phyloP scores from a whole-genome alignment of 2,888 invertebrate species.

The Stenotaenia linearis region DNA sequence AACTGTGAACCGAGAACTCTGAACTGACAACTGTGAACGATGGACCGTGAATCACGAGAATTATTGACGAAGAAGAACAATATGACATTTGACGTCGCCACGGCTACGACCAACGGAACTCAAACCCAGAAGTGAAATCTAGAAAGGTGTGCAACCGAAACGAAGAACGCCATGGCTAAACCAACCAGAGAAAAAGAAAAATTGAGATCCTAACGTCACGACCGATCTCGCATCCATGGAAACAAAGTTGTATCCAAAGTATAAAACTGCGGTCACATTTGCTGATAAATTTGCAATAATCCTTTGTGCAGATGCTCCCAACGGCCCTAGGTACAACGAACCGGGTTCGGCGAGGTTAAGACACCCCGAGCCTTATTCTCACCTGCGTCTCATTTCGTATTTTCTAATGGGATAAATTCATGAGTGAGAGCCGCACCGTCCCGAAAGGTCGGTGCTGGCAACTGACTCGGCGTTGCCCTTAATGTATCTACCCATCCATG shows the following conservation, averaged over 20 bases:
- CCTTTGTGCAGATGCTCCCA: background rate
- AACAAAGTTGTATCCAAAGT: background rate
- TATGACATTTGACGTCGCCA: too few relatives aligned
- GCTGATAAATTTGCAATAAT: background rate
- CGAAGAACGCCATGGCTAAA: too few relatives aligned
- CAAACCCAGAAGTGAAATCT: too few relatives aligned
- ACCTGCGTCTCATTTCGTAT: background rate
- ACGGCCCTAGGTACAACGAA: background rate
- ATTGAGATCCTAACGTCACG: too few relatives aligned
- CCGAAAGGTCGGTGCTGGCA: background rate
- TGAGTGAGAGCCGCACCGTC: background rate
- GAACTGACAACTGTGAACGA: too few relatives aligned
- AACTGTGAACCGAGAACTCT: too few relatives aligned
- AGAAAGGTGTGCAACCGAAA: too few relatives aligned
- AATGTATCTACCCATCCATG: background rate
- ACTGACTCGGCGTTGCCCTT: background rate
- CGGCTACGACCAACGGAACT: too few relatives aligned
- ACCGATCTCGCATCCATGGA: too few relatives aligned
- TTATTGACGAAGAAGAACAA: too few relatives aligned
- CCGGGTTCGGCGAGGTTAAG: background rate
- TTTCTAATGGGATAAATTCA: background rate
- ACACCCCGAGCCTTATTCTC: background rate
- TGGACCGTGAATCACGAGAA: too few relatives aligned
- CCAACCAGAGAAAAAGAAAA: too few relatives aligned
- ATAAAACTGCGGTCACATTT: background rate